Evolutionary conservation across 2,113 vertebrate species (phyloP).

Genomic region (Pseudopodoces humilis): DNA sequence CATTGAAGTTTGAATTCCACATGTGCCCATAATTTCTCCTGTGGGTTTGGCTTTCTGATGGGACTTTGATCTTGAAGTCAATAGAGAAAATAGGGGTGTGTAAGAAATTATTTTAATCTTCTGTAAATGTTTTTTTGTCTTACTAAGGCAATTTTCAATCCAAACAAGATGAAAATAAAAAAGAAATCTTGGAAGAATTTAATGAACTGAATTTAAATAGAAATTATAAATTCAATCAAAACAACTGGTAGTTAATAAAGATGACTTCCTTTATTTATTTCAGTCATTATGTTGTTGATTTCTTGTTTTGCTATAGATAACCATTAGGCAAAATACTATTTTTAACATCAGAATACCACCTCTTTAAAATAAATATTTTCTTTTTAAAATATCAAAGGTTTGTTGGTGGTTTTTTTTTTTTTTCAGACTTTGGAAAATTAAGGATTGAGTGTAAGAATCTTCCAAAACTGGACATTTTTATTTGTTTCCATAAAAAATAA

Average conservation of each 20-base stretch:
- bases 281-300: neutral
- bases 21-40: neutral
- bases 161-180: neutral
- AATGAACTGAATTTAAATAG: neutral
- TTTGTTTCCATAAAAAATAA: neutral
- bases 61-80: neutral
- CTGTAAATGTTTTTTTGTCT: neutral
- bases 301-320: neutral
- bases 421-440: neutral
- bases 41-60: neutral
- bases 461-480: neutral
- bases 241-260: neutral
- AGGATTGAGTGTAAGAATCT: neutral
- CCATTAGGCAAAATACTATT: neutral
- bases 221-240: neutral
- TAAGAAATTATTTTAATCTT: neutral
- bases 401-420: neutral
- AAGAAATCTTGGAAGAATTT: neutral
- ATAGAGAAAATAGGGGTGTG: neutral
- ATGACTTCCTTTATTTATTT: neutral
- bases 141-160: neutral
- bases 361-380: neutral
- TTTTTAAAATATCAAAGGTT: neutral
- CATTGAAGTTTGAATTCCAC: neutral
- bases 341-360: neutral